Conservation (phyloP, 2,888 invertebrate genomes). For the Sphinx pinastri region DNA sequence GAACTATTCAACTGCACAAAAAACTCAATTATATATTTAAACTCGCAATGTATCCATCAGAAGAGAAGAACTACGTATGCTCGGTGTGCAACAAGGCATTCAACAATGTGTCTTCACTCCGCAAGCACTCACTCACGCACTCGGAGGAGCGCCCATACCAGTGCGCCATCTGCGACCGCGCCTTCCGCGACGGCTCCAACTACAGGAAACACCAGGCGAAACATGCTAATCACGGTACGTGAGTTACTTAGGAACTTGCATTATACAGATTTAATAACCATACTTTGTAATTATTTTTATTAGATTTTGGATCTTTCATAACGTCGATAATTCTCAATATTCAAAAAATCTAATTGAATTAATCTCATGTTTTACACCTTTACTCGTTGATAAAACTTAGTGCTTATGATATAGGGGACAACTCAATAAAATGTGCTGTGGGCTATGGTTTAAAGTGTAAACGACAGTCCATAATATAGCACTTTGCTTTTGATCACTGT, state of each 20-base stretch:
- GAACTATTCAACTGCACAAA: too few species aligned
- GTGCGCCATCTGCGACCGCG: constrained; percentile 84
- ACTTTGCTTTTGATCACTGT: too few species aligned
- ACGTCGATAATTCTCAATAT: too few species aligned
- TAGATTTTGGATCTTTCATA: too few species aligned
- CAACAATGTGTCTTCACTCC: constrained; percentile 82
- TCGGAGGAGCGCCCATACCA: constrained; percentile 85
- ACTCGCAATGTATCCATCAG: constrained; percentile 44
- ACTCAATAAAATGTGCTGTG: too few species aligned
- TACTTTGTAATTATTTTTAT: too few species aligned
- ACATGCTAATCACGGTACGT: constrained; percentile 51
- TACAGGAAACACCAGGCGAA: constrained; percentile 85
- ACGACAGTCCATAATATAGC: too few species aligned
- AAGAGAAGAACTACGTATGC: constrained; percentile 83
- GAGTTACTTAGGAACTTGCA: background rate
- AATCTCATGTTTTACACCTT: background rate
- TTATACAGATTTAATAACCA: too few species aligned
- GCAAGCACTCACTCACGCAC: constrained; percentile 86
- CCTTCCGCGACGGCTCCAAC: constrained; percentile 87
- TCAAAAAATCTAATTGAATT: background rate
- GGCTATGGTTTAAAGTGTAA: too few species aligned
- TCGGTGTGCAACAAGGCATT: constrained; percentile 85
- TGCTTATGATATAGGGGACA: too few species aligned
- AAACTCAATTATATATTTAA: background rate
- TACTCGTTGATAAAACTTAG: too few species aligned